These are phyloP conservation scores for Andricus quercusramuli DNA, from an alignment of 2,888 invertebrate genomes.

Conservation along the genomic window DNA sequence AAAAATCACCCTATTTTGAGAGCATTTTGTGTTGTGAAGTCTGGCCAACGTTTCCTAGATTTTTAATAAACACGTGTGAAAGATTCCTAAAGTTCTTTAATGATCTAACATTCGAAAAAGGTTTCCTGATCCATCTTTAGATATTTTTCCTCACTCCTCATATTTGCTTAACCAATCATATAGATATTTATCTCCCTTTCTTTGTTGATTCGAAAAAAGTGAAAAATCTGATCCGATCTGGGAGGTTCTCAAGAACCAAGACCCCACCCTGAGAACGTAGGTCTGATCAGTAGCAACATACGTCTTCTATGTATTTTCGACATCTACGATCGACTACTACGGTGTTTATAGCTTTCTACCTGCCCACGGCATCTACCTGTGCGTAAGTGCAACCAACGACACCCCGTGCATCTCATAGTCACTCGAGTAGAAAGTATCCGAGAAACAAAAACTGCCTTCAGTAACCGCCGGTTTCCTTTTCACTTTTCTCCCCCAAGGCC, in stretches of 20 bases:
- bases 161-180: not conserved
- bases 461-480: conserved; percentile 8
- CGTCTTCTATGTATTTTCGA: conserved; percentile 12
- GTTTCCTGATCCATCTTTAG: not conserved
- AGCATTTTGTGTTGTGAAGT: too few relatives aligned
- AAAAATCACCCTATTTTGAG: too few relatives aligned
- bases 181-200: not conserved
- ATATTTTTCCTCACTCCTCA: conserved; percentile 6
- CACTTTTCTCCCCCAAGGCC: conserved; percentile 5
- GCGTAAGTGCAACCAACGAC: not conserved
- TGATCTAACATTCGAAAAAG: not conserved
- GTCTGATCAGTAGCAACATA: not conserved
- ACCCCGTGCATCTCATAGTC: not conserved
- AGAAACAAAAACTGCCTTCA: conserved; percentile 7
- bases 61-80: not conserved
- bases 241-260: conserved; percentile 8
- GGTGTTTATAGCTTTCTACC: conserved; percentile 1
- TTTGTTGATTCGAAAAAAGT: conserved; percentile 25
- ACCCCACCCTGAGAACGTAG: conserved; percentile 6
- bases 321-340: conserved; percentile 16
- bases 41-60: not conserved
- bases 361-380: conserved; percentile 23
- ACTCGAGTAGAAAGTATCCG: conserved; percentile 15
- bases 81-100: not conserved
- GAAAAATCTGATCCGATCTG: conserved; percentile 21